Conservation (phyloP, 1,140 invertebrate genomes). For the Drosophila elegans region DNA sequence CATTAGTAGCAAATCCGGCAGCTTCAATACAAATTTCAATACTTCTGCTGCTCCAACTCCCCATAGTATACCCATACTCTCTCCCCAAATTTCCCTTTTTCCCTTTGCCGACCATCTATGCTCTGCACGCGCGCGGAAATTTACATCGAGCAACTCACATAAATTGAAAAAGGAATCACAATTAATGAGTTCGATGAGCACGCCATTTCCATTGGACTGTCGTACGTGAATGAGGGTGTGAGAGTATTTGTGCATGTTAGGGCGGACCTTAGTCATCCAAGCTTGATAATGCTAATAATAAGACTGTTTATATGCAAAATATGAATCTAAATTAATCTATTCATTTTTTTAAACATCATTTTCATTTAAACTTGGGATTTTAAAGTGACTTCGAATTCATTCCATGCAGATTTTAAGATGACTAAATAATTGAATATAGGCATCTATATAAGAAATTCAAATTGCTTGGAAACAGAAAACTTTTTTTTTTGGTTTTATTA, state of each 20-base stretch:
- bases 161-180: slow-evolving; percentile 81
- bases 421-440: no score
- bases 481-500: no score
- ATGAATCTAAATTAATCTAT: not conserved
- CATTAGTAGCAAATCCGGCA: slow-evolving; percentile 80
- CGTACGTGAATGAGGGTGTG: slow-evolving; percentile 19
- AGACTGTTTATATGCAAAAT: no score
- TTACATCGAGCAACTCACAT: slow-evolving; percentile 65
- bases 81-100: slow-evolving; percentile 2
- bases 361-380: no score
- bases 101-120: slow-evolving; percentile 10
- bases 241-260: slow-evolving; percentile 15
- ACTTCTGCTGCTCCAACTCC: slow-evolving; percentile 8
- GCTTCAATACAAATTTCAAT: slow-evolving; percentile 64
- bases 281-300: not conserved
- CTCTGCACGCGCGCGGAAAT: slow-evolving; percentile 50
- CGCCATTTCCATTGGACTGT: slow-evolving; percentile 51
- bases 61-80: not conserved
- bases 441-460: no score
- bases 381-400: no score
- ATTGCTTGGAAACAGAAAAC: no score
- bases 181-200: slow-evolving; percentile 82
- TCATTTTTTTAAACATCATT: no score
- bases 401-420: no score
- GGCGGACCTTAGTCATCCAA: slow-evolving; percentile 4